Evolutionary conservation across 2,888 invertebrate genomes (phyloP).

Genomic region (Silvanus unidentatus): DNA sequence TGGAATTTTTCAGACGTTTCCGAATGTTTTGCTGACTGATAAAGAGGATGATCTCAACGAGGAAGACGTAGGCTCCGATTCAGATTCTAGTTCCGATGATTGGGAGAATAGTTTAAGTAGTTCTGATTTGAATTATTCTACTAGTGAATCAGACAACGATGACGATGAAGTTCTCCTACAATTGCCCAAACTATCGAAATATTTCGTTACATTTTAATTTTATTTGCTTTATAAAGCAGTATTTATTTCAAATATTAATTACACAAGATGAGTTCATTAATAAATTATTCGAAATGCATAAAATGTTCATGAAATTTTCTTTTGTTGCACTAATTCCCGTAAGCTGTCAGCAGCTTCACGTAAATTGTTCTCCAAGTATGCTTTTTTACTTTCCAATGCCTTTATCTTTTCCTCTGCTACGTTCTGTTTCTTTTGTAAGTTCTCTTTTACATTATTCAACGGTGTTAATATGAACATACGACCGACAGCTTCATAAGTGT

Average conservation of each 20-base stretch:
- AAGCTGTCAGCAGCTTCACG: constrained; percentile 82
- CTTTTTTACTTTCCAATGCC: constrained; percentile 67
- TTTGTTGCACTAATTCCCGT: constrained; percentile 72
- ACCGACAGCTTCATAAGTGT: constrained; percentile 75
- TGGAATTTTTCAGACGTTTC: constrained; percentile 25
- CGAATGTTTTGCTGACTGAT: constrained; percentile 32
- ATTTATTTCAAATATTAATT: no score
- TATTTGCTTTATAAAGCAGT: no score
- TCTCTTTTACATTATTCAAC: constrained; percentile 56
- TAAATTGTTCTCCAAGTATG: constrained; percentile 72
- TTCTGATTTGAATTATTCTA: constrained; percentile 38
- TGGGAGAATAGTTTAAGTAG: constrained; percentile 42
- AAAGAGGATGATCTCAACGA: constrained; percentile 17
- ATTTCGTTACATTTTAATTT: constrained; percentile 29
- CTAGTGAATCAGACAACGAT: constrained; percentile 35
- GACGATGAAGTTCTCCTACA: constrained; percentile 35
- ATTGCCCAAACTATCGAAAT: constrained; percentile 38
- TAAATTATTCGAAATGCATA: no score
- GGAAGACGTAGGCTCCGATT: constrained; percentile 21
- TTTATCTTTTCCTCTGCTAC: constrained; percentile 61
- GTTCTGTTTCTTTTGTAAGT: constrained; percentile 56
- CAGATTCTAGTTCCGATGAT: constrained; percentile 34
- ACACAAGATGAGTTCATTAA: no score
- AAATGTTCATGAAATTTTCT: constrained; percentile 56
- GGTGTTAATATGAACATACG: constrained; percentile 77